Evolutionary conservation across 2,888 invertebrate genomes (phyloP), one percentile per base, ranked within the genome.

Genomic region (Leptopterna dolabrata): DNA sequence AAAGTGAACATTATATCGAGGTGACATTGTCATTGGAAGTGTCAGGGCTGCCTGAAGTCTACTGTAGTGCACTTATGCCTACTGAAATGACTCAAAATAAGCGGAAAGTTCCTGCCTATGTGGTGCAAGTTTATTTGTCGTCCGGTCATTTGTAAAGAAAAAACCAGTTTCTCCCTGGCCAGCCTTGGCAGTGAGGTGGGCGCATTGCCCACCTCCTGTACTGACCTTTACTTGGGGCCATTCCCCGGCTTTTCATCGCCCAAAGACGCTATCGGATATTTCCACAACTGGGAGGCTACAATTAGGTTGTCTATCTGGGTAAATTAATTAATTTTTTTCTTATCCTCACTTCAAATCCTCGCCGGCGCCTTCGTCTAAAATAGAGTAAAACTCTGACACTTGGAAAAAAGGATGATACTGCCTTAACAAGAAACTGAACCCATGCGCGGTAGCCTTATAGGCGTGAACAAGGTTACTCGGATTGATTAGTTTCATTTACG

Each of bases 401-500:
- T 29, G 16, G 19, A 6, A 19, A 9, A 73, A 41, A 30, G n/a
- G 73, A 73, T 7, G 73, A 30, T 11, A 24, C 2, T 27, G 11
- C 63, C 36, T 36, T 19, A 55, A 55, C 55, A 55, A 55, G 55
- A 73, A 30, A 73, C 4, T 73, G 11, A 36, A 41, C 16, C 73
- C 41, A 29, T 19, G 30, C n/a, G 47, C 30, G 81, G 81, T 81
- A 81, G 81, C 81, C 30, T 81, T 51, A 45, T 24, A 81, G 29
- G 27, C 81, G 81, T 81, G 81, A 51, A 47, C 51, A 81, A 81
- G 81, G 81, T 36, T 55, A n/a, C 30, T 51, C 55, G 27, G 30
- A 81, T 81, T 27, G 81, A 81, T 81, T 81, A 51, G 81, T 30
- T 51, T 30, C 81, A 51, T 55, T 55, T 81, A 81, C 51, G 45